These are phyloP conservation scores for Pseudonaja textilis DNA, from an alignment of 2,113 vertebrate species.

Conservation along the genomic window DNA sequence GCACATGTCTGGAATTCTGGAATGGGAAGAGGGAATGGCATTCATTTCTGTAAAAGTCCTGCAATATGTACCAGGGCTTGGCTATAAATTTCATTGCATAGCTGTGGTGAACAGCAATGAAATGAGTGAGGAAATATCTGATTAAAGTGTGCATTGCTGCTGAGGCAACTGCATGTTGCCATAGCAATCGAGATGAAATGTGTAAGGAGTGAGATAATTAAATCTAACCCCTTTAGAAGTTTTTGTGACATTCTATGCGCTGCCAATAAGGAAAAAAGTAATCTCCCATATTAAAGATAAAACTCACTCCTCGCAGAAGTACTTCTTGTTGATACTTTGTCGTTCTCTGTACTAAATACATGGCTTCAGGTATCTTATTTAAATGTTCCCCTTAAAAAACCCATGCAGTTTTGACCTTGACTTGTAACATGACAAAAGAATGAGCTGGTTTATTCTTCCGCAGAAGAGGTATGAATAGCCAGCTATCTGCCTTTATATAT, in stretches of 20 bases:
- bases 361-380: slow-evolving; percentile 73
- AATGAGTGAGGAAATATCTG: slow-evolving; percentile 76
- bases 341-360: slow-evolving; percentile 63
- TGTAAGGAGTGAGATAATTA: slow-evolving; percentile 89
- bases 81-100: slow-evolving; percentile 73
- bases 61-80: slow-evolving; percentile 68
- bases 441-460: slow-evolving; percentile 56
- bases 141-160: slow-evolving; percentile 79
- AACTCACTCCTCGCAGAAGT: slow-evolving; percentile 71
- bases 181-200: slow-evolving; percentile 89
- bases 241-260: slow-evolving; percentile 75
- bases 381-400: slow-evolving; percentile 74
- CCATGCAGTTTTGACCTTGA: slow-evolving; percentile 74
- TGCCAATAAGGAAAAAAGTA: slow-evolving; percentile 77
- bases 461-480: slow-evolving; percentile 57
- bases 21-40: slow-evolving; percentile 46
- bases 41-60: slow-evolving; percentile 63
- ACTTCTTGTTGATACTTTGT: slow-evolving; percentile 71
- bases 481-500: slow-evolving; percentile 18
- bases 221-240: slow-evolving; percentile 85
- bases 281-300: slow-evolving; percentile 80
- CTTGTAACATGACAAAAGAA: slow-evolving; percentile 65
- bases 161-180: slow-evolving; percentile 84
- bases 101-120: slow-evolving; percentile 65
- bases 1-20: neutral